phyloP scores from a whole-genome alignment of 2,888 invertebrate species.

The Caenorhabditis sp. region DNA sequence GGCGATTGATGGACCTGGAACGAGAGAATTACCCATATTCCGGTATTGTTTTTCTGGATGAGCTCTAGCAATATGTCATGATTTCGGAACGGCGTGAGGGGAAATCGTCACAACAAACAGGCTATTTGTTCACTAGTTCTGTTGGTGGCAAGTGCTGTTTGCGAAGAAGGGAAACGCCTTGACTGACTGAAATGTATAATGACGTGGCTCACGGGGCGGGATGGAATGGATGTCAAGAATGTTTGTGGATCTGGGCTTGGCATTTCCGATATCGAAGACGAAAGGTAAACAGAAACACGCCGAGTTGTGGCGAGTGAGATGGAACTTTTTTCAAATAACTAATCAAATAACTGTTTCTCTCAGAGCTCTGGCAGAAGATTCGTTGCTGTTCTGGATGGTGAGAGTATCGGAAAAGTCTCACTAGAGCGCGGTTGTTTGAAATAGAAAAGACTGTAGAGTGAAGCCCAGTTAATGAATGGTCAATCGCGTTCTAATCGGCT shows the following conservation, averaged over 20 bases:
- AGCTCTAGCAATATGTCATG: no score
- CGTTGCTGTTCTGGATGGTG: no score
- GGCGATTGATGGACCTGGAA: constrained; percentile 66
- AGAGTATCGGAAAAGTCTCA: no score
- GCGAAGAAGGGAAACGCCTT: neutral
- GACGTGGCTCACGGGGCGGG: constrained; percentile 10
- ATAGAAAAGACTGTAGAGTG: no score
- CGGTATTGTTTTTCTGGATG: constrained; percentile 10
- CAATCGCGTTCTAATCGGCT: constrained; percentile 4
- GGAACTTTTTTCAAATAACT: no score
- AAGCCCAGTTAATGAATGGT: no score
- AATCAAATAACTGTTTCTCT: no score
- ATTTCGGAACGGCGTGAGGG: constrained; percentile 5
- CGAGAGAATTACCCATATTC: neutral
- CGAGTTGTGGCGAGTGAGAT: neutral
- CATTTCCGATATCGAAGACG: constrained; percentile 13
- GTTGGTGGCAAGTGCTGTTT: constrained; percentile 7
- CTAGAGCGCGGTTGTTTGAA: no score
- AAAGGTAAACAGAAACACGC: constrained; percentile 14
- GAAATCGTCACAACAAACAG: constrained; percentile 31
- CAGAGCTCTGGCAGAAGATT: no score
- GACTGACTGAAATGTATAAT: constrained; percentile 3
- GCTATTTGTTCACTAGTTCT: neutral
- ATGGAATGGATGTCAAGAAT: neutral
- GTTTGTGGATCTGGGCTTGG: constrained; percentile 43